These are phyloP conservation scores for Halocynthia roretzi DNA, from an alignment of 23 tunicate species.

Conservation along the genomic window DNA sequence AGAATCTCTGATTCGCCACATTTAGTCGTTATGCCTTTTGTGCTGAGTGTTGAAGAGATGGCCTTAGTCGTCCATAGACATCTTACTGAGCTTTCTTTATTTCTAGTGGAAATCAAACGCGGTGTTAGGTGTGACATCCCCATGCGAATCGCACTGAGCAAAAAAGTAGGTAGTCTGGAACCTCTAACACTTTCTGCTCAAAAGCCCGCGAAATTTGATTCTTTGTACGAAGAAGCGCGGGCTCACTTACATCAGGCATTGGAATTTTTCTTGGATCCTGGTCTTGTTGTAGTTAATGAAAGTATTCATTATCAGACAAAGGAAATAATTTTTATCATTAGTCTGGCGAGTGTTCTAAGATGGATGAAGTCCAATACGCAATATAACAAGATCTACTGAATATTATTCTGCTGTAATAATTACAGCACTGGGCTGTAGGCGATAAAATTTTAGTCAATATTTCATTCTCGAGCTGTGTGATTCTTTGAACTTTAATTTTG, in stretches of 20 bases:
- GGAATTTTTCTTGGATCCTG: not conserved
- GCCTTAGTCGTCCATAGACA: slow-evolving; percentile 17
- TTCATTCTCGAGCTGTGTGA: too few species aligned
- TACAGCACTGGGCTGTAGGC: too few species aligned
- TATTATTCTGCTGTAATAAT: too few species aligned
- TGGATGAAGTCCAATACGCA: slow-evolving; percentile 24
- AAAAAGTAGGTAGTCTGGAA: not conserved
- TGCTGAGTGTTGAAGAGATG: slow-evolving; percentile 16
- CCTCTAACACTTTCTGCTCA: not conserved
- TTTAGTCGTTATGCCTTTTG: slow-evolving; percentile 5
- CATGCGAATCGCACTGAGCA: slow-evolving; percentile 7
- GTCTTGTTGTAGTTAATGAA: not conserved
- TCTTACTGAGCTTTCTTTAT: slow-evolving; percentile 9
- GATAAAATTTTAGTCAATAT: too few species aligned
- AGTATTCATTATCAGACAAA: not conserved
- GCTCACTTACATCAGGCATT: not conserved
- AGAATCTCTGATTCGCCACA: slow-evolving; percentile 9
- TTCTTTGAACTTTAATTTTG: too few species aligned
- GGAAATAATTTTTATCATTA: not conserved
- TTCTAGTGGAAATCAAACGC: slow-evolving; percentile 3
- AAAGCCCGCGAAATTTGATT: not conserved
- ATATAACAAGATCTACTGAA: not conserved
- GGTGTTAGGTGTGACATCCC: slow-evolving; percentile 4
- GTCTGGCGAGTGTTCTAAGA: not conserved
- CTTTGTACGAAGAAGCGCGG: not conserved